Evolutionary conservation across 2,888 invertebrate species (phyloP), one percentile per base, ranked within the genome.

Genomic region (Noctua pronuba): DNA sequence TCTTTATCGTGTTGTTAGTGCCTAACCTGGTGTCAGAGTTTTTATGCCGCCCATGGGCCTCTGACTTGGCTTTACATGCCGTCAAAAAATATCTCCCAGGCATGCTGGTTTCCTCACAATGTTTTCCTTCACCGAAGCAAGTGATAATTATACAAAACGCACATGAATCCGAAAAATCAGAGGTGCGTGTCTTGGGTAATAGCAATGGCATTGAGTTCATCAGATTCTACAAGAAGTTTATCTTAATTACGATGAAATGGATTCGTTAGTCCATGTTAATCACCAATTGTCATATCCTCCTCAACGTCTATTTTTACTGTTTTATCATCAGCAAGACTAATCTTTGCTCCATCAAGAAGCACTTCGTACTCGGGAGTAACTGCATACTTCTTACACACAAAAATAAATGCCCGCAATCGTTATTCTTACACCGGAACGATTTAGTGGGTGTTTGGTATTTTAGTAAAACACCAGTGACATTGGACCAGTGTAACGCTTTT

Each of bases 391-490:
- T 6, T 60, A 35, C 3, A 65, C 65, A 60, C 55, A 41, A 66
- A 78, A 69, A 79, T 31, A 70, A 72, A 62, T 41, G 0, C 16
- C n/a, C n/a, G 8, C 65, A 8, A 55, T 35, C 41, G 6, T 62
- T 55, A 58, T 74, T 77, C 31, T 52, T 41, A 62, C 16, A 66
- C n/a, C 52, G 35, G 28, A 66, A 62, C 44, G 60, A 69, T 66
- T 67, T 65, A 73, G 44, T 73, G 55, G 55, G 58, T 75, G 86
- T 78, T 68, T 10, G 38, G 31, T 72, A 73, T 69, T 65, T 80
- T 31, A 31, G 58, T 41, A 73, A 49, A 65, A 66, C 24, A 46
- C 58, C 28, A 69, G 64, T 85, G 84, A 84, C 82, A 78, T 67
- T 70, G 79, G 66, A 64, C 58, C n/a, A 62, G 38, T 64, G 49